Conservation (phyloP, 2,113 vertebrate species). For the Muntiacus muntjak region DNA sequence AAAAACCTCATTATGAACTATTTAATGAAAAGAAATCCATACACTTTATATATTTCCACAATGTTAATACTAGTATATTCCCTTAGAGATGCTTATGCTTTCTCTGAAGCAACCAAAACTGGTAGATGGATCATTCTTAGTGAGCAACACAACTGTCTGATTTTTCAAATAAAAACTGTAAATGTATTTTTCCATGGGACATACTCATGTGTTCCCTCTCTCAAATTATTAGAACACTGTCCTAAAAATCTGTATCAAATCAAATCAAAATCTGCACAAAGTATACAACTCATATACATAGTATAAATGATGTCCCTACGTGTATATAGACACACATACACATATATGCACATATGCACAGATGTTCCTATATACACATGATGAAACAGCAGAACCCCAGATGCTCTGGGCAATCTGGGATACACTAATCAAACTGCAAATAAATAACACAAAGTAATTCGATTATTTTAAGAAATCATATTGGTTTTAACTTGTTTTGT, state of each 20-base stretch:
- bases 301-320: neutral
- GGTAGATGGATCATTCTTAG: neutral
- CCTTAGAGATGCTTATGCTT: neutral
- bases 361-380: neutral
- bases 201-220: neutral
- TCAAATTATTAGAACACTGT: neutral
- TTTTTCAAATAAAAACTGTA: conserved; percentile 31
- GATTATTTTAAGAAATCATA: neutral
- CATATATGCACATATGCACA: neutral
- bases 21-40: neutral
- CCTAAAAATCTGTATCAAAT: neutral
- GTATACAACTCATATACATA: neutral
- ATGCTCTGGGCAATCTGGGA: neutral
- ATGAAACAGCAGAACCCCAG: neutral
- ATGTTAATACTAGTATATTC: neutral
- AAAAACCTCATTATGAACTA: neutral
- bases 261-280: neutral
- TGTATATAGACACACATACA: neutral
- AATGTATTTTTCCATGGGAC: neutral
- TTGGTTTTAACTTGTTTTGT: neutral
- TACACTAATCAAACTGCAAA: neutral
- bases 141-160: neutral
- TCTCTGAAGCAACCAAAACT: neutral
- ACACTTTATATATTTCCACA: neutral
- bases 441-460: neutral